phyloP scores from a whole-genome alignment of 1,140 invertebrate genomes.

The Drosophila pectinifera region DNA sequence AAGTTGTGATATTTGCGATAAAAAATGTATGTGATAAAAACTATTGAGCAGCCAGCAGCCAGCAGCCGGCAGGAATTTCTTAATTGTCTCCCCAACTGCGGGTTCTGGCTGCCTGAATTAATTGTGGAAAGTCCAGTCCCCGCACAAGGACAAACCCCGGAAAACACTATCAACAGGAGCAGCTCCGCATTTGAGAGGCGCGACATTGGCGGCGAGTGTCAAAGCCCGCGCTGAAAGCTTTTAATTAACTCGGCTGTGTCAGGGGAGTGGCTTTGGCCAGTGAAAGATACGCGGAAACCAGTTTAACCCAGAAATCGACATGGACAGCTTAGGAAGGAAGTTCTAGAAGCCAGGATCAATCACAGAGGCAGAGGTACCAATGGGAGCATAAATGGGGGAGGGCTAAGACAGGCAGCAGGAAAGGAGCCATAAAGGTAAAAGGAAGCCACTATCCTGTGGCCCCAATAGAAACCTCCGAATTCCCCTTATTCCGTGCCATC shows the following conservation, averaged over 20 bases:
- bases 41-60: slow-evolving; percentile 65
- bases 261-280: slow-evolving; percentile 17
- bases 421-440: background rate
- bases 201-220: slow-evolving; percentile 51
- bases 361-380: background rate
- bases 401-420: background rate
- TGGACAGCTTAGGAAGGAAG: slow-evolving; percentile 9
- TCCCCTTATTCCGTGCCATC: no score
- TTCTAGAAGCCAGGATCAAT: slow-evolving; percentile 1
- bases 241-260: slow-evolving; percentile 42
- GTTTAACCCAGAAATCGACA: slow-evolving; percentile 22
- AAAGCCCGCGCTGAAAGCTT: slow-evolving; percentile 46
- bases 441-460: no score
- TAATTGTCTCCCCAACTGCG: slow-evolving; percentile 69
- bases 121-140: slow-evolving; percentile 31
- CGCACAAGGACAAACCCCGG: slow-evolving; percentile 35
- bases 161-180: slow-evolving; percentile 9
- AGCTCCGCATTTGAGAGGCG: slow-evolving; percentile 22
- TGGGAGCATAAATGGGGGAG: background rate
- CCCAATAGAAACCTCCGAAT: background rate
- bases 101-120: slow-evolving; percentile 23
- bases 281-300: slow-evolving; percentile 30
- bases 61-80: slow-evolving; percentile 65
- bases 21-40: slow-evolving; percentile 82
- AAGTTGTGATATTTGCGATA: slow-evolving; percentile 83